Evolutionary conservation across 2,797 vertebrate genomes (phyloP).

Genomic region (Gephyroberyx darwinii): DNA sequence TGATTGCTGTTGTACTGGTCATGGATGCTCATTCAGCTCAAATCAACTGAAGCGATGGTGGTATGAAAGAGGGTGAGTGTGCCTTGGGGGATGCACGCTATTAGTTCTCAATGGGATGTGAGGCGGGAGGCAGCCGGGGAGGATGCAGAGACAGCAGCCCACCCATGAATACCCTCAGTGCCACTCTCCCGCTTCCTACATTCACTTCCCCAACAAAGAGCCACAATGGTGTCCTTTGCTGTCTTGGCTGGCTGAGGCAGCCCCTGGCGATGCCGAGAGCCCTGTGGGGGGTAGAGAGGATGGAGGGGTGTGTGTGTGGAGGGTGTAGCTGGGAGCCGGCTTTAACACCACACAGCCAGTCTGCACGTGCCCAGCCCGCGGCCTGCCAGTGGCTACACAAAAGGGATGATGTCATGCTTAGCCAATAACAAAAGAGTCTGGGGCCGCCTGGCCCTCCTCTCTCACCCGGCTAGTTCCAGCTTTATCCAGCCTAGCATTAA

Average conservation of each 20-base stretch:
- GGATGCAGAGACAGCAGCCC: slow-evolving; percentile 62
- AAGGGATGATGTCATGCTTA: slow-evolving; percentile 87
- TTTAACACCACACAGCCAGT: slow-evolving; percentile 73
- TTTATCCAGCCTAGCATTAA: slow-evolving; percentile 84
- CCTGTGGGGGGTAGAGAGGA: slow-evolving; percentile 66
- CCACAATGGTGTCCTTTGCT: slow-evolving; percentile 82
- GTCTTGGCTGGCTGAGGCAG: slow-evolving; percentile 73
- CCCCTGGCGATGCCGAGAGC: slow-evolving; percentile 76
- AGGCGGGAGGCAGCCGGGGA: slow-evolving; percentile 59
- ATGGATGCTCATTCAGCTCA: slow-evolving; percentile 67
- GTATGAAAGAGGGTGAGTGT: slow-evolving; percentile 71
- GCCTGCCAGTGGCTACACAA: slow-evolving; percentile 82
- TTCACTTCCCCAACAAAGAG: slow-evolving; percentile 79
- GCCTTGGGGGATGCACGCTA: slow-evolving; percentile 75
- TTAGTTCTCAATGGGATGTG: slow-evolving; percentile 78
- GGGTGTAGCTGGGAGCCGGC: slow-evolving; percentile 61
- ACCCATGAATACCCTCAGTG: slow-evolving; percentile 78
- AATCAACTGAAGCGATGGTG: slow-evolving; percentile 65
- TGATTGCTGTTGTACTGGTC: slow-evolving; percentile 55
- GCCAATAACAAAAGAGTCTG: slow-evolving; percentile 84
- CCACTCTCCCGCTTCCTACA: slow-evolving; percentile 80
- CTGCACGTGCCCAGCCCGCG: slow-evolving; percentile 81
- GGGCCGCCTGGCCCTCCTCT: slow-evolving; percentile 72
- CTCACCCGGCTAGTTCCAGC: slow-evolving; percentile 80
- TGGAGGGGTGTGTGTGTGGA: slow-evolving; percentile 26